Percentiles rank a stretch among this genome's conserved stretches.
Conservation (phyloP, 2,113 vertebrate genomes). For the Bubo scandiacus region DNA sequence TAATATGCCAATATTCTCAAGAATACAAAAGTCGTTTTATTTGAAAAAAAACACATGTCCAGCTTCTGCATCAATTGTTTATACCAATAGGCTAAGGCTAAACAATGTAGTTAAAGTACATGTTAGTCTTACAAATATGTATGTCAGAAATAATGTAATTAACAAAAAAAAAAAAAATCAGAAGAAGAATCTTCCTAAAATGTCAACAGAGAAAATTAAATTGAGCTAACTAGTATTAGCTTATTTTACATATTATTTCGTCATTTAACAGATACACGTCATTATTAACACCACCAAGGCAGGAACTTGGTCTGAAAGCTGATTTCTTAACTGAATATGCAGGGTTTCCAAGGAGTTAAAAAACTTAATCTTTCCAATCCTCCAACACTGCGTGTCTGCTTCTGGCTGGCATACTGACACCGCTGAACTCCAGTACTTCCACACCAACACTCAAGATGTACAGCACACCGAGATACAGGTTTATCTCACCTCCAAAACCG, state of each 20-base stretch:
- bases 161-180: neutral
- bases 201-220: neutral
- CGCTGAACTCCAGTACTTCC: neutral
- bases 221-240: neutral
- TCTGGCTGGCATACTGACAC: neutral
- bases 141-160: neutral
- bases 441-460: neutral
- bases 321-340: neutral
- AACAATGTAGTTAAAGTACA: neutral
- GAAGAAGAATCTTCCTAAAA: neutral
- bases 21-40: neutral
- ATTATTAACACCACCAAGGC: neutral
- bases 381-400: neutral
- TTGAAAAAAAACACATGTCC: neutral
- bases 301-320: neutral
- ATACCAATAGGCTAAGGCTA: neutral
- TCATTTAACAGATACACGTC: neutral
- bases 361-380: neutral
- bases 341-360: neutral
- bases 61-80: neutral
- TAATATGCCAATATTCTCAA: neutral
- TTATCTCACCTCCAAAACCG: conserved; percentile 91
- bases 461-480: neutral
- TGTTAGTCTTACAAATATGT: neutral
- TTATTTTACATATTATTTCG: neutral